Percentiles rank a stretch among this genome's conserved stretches.
These are phyloP conservation scores for Cyclophora punctaria DNA, from an alignment of 2,888 invertebrate genomes.

Conservation along the genomic window DNA sequence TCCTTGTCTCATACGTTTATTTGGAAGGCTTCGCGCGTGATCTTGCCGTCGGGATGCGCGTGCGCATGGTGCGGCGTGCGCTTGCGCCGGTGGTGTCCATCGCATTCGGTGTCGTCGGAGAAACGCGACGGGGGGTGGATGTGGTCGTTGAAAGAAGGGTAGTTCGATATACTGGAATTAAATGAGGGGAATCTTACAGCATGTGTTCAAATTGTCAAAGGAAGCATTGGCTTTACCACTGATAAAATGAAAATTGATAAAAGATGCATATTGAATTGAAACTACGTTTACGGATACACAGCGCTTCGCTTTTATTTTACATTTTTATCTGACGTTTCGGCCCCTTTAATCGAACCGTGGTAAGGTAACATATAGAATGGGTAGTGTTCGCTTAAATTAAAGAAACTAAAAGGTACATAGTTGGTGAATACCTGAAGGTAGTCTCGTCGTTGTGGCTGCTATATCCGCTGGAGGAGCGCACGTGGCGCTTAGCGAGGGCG, in stretches of 20 bases:
- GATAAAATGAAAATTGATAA: too few relatives aligned
- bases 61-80: slow-evolving; percentile 39
- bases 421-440: slow-evolving; percentile 79
- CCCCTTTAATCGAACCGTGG: too few relatives aligned
- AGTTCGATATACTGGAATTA: slow-evolving; percentile 81
- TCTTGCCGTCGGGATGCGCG: slow-evolving; percentile 56
- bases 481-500: slow-evolving; percentile 80
- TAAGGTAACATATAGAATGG: too few relatives aligned
- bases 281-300: too few relatives aligned
- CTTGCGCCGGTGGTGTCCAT: slow-evolving; percentile 63
- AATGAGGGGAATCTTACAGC: not conserved
- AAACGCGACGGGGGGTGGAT: slow-evolving; percentile 91
- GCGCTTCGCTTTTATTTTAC: too few relatives aligned
- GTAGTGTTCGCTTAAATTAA: too few relatives aligned
- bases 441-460: slow-evolving; percentile 90
- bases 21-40: slow-evolving; percentile 83
- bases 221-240: too few relatives aligned
- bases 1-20: slow-evolving; percentile 80
- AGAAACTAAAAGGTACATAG: too few relatives aligned
- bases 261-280: too few relatives aligned
- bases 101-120: slow-evolving; percentile 83
- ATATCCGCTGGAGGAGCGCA: slow-evolving; percentile 86
- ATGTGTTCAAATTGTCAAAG: too few relatives aligned
- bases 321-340: too few relatives aligned
- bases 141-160: slow-evolving; percentile 87